Percentiles rank a stretch among this genome's conserved stretches.
Conservation (phyloP, 2,797 vertebrate species). For the Carduelis carduelis region DNA sequence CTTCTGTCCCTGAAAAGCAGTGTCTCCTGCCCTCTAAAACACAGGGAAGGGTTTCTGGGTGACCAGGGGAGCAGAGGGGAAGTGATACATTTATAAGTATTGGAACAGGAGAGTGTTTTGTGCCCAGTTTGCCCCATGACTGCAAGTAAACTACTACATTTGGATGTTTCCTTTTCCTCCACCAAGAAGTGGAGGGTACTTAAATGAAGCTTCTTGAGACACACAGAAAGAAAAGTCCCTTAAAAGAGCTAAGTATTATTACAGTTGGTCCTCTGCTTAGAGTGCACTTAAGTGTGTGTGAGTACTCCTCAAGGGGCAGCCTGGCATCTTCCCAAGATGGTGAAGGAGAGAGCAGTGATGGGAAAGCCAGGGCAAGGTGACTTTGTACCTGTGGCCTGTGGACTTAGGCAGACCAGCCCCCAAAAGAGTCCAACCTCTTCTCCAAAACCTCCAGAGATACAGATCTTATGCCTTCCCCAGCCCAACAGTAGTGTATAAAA, state of each 20-base stretch:
- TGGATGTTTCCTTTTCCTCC: background rate
- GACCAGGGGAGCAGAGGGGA: background rate
- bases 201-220: background rate
- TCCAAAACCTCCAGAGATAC: background rate
- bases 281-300: background rate
- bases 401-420: background rate
- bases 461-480: background rate
- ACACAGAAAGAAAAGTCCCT: background rate
- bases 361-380: background rate
- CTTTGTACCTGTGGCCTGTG: background rate
- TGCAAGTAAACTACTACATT: background rate
- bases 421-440: background rate
- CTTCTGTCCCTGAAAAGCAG: background rate
- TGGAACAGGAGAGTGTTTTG: background rate
- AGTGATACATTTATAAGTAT: background rate
- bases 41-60: background rate
- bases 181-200: background rate
- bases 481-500: background rate
- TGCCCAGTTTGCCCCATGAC: background rate
- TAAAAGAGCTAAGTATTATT: background rate
- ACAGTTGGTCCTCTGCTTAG: background rate
- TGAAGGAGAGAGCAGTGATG: background rate
- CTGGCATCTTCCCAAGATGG: background rate
- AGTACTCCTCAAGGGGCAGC: accelerated
- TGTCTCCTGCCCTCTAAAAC: background rate